phyloP scores from a whole-genome alignment of 2,113 vertebrate genomes.

The Dipodomys merriami region DNA sequence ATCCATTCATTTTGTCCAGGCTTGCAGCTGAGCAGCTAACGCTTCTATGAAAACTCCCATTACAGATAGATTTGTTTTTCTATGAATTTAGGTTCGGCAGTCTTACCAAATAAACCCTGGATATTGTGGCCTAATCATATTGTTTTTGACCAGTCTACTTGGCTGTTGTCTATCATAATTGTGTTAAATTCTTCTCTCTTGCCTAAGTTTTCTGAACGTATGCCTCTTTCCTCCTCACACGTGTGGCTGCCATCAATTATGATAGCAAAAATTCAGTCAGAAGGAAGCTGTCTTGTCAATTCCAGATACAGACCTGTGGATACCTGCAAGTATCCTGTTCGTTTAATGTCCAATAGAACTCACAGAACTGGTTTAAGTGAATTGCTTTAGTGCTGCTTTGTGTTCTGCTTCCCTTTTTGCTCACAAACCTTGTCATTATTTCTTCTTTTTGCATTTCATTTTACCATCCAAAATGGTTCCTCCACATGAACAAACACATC shows the following conservation, averaged over 20 bases:
- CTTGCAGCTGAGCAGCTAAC: not conserved
- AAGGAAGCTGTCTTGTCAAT: not conserved
- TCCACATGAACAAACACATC: not conserved
- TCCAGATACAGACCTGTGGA: not conserved
- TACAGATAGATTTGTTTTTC: not conserved
- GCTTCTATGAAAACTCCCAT: not conserved
- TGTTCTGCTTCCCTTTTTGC: not conserved
- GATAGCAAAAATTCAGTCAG: not conserved
- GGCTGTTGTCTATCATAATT: not conserved
- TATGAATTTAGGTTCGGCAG: not conserved
- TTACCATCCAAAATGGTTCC: not conserved
- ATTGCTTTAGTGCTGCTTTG: not conserved
- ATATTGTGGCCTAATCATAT: not conserved
- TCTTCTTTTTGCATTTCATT: not conserved
- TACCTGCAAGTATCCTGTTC: not conserved
- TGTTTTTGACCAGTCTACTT: not conserved
- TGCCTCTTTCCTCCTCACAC: not conserved
- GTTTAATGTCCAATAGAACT: not conserved
- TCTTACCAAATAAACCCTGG: not conserved
- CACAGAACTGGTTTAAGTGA: not conserved
- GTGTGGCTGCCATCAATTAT: not conserved
- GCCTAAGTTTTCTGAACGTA: not conserved
- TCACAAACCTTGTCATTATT: not conserved
- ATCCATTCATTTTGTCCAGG: not conserved
- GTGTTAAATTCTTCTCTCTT: not conserved